Base-by-base conservation (phyloP, 2,797 vertebrate genomes). In the Pseudomugil tenellus region DNA sequence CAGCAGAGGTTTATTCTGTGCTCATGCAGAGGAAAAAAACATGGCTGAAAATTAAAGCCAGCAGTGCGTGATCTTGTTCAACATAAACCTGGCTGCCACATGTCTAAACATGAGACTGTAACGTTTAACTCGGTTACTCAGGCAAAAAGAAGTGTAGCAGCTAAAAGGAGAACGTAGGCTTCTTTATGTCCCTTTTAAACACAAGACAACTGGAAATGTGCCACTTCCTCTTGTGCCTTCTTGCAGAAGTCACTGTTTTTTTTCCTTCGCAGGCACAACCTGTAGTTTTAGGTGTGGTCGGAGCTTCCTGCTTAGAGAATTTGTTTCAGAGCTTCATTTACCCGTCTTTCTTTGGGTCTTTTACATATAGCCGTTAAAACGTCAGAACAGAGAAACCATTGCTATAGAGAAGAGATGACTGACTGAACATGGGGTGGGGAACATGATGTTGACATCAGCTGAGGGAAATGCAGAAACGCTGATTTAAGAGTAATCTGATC, bases 281-380 rank as follows among this genome's bases (percentile, higher is more conserved):
- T 61, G 68, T 51, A 77, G 34, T 53, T 81, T 55, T 73, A 74
- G 80, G 84, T 70, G 83, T 76, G 87, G 61, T 54, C 13, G 3
- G 2, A 53, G 61, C 49, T 85, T 90, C 90, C 92, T 84, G 88
- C 87, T 87, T 81, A 25, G 19, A 60, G 25, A 49, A 68, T 19
- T 21, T 67, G 75, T 79, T 51, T 14, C n/a, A 1, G 0, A 1
- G 2, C 58, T 61, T 57, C 58, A 52, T 62, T 53, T 21, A 12
- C 28, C 11, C 52, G 51, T 28, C 34, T 6, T 19, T 17, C 19
- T 64, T 74, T 53, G 9, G 17, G 39, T 12, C 32, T 32, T 73
- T 2, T 39, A 23, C 48, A 61, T 64, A 76, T 43, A 3, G 0
- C 1, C 2, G 10, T 56, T 49, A 39, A 26, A n/a, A 65, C 32